Base-by-base conservation (phyloP, 2,888 invertebrate species). In the Amphipoea oculea region DNA sequence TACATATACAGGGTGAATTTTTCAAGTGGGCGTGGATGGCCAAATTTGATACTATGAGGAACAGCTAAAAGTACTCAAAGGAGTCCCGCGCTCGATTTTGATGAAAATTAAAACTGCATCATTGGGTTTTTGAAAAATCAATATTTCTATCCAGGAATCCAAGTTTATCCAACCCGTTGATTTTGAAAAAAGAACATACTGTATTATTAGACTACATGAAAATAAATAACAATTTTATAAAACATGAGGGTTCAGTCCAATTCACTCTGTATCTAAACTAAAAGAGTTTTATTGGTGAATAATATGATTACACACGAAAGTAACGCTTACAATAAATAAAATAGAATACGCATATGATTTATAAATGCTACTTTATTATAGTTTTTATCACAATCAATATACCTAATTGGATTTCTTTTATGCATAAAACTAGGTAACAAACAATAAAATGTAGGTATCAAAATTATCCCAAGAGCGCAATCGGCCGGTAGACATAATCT, bases 391-490 rank as follows among this genome's bases (percentile, higher is more conserved):
- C 40, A 80, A 42, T 62, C 17, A 54, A 65, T 70, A 45, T 57
- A 57, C 4, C 70, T 40, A 42, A 48, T 66, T 36, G 29, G 40
- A 48, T 79, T 66, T 17, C 4, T 66, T 45, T 51, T 71, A 48
- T 65, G 40, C 65, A 57, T 72, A 71, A 65, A 79, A 71, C 45
- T 79, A 79, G 48, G 5, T 66, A 79, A 79, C 79, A 79, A 57
- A 57, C 71, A 71, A 71, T 40, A 57, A 48, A 66, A 45, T 48
- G n/a, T 79, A 42, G 42, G 14, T 78, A 62, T 72, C 12, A 40
- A 40, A 60, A 36, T 6, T 73, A 67, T 62, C n/a, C 42, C 66
- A 51, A 60, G 60, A 54, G 67, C 60, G 5, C 9, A 29, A 29
- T 72, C 48, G 17, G 72, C 36, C 29, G 5, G 79, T 57, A 66